Evolutionary conservation across 2,888 invertebrate genomes (phyloP).

Genomic region (Sthenelais limicola): DNA sequence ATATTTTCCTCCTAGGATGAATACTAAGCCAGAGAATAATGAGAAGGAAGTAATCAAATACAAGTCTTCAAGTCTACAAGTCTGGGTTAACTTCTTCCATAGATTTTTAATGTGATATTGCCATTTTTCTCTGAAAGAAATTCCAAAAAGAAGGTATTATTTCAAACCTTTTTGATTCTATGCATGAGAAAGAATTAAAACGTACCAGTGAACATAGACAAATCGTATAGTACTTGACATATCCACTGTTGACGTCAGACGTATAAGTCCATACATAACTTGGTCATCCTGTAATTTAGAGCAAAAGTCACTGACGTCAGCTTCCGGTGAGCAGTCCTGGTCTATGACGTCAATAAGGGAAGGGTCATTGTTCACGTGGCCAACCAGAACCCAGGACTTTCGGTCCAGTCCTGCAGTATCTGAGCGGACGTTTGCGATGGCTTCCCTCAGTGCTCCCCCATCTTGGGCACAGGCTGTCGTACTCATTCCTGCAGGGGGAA

Average conservation of each 20-base stretch:
- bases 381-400: slow-evolving; percentile 58
- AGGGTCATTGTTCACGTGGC: slow-evolving; percentile 66
- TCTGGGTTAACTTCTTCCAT: too few relatives aligned
- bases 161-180: too few relatives aligned
- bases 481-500: slow-evolving; percentile 60
- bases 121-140: too few relatives aligned
- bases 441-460: slow-evolving; percentile 55
- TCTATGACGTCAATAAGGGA: slow-evolving; percentile 55
- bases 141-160: too few relatives aligned
- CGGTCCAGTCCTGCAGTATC: slow-evolving; percentile 49
- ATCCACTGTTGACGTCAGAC: slow-evolving; percentile 66
- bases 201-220: slow-evolving; percentile 70
- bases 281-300: slow-evolving; percentile 48
- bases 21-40: too few relatives aligned
- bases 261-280: slow-evolving; percentile 65
- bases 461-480: slow-evolving; percentile 60
- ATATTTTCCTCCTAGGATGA: too few relatives aligned
- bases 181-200: slow-evolving; percentile 1
- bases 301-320: slow-evolving; percentile 48
- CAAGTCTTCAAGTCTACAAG: too few relatives aligned
- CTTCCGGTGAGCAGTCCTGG: slow-evolving; percentile 47
- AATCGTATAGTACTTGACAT: slow-evolving; percentile 70
- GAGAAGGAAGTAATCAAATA: too few relatives aligned
- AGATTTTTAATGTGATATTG: too few relatives aligned
- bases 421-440: slow-evolving; percentile 60